Conservation (phyloP, 2,888 invertebrate species). For the Pachydiplax longipennis region DNA sequence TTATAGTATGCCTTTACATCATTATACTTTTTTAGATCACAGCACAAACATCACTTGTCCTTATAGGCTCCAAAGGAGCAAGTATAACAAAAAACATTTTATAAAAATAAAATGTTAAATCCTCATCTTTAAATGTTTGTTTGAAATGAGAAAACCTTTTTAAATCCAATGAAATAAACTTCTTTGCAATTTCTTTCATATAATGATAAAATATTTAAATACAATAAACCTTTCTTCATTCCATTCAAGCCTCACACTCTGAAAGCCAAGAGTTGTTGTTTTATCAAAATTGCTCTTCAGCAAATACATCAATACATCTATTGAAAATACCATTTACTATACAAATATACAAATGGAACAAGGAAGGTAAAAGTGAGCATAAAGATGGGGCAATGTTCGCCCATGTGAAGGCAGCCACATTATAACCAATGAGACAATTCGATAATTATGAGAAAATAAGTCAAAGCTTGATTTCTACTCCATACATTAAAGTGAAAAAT, state of each 20-base stretch:
- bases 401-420: neutral
- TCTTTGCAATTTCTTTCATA: neutral
- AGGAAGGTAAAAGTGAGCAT: slow-evolving; percentile 14
- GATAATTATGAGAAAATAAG: neutral
- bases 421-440: neutral
- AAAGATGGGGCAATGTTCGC: neutral
- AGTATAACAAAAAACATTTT: neutral
- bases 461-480: neutral
- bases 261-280: neutral
- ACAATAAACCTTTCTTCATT: neutral
- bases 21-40: slow-evolving; percentile 27
- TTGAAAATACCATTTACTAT: slow-evolving; percentile 18
- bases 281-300: neutral
- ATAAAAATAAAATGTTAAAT: neutral
- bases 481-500: neutral
- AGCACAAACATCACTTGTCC: slow-evolving; percentile 36
- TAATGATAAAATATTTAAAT: neutral
- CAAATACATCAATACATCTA: slow-evolving; percentile 26
- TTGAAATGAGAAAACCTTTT: neutral
- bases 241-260: neutral
- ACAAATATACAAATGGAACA: neutral
- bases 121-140: neutral
- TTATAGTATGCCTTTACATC: slow-evolving; percentile 8
- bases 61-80: neutral
- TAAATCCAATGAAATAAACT: neutral